Conservation (phyloP, 2,888 invertebrate species). For the Spodoptera picta region DNA sequence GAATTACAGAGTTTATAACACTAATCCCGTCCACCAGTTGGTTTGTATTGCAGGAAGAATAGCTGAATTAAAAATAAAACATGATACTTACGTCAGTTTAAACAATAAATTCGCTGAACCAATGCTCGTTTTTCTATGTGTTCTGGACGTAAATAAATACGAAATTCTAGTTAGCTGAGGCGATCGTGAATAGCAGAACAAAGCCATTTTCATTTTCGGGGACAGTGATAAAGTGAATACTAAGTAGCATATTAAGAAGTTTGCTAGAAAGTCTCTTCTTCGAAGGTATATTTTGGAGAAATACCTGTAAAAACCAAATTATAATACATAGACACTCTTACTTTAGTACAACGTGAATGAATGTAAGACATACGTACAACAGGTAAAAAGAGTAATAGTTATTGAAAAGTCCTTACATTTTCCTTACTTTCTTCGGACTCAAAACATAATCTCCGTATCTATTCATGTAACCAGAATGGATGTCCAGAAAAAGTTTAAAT, state of each 20-base stretch:
- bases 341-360: no score
- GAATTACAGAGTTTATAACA: background rate
- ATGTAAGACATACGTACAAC: no score
- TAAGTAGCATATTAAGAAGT: constrained; percentile 77
- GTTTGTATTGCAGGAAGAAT: background rate
- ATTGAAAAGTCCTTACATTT: constrained; percentile 71
- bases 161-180: constrained; percentile 82
- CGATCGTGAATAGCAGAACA: constrained; percentile 78
- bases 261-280: constrained; percentile 80
- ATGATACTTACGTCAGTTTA: constrained; percentile 78
- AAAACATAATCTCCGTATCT: constrained; percentile 85
- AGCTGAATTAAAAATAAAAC: background rate
- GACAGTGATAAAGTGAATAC: constrained; percentile 68
- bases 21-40: background rate
- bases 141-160: constrained; percentile 81
- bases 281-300: constrained; percentile 77
- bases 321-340: no score
- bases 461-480: constrained; percentile 85
- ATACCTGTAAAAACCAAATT: constrained; percentile 71
- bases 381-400: background rate
- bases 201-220: constrained; percentile 58
- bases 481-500: constrained; percentile 82
- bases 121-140: constrained; percentile 78
- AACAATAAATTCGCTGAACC: constrained; percentile 81
- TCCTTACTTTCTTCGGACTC: constrained; percentile 78